phyloP scores from a whole-genome alignment of 2,797 vertebrate species.

The Leucoraja ocellata region DNA sequence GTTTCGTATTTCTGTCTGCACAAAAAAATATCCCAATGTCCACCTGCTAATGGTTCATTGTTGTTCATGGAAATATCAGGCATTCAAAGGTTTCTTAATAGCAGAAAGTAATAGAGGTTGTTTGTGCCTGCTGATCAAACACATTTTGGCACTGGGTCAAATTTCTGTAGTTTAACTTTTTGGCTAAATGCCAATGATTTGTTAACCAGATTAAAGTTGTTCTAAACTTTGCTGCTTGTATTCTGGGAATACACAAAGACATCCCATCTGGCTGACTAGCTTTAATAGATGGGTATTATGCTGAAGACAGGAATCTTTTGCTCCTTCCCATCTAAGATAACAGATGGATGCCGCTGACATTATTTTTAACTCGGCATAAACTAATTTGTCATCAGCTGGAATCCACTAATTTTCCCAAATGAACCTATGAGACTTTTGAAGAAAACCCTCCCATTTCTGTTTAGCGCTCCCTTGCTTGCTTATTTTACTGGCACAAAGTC shows the following conservation, averaged over 20 bases:
- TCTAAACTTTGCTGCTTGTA: slow-evolving; percentile 14
- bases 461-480: background rate
- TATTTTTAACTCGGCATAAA: background rate
- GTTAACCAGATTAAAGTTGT: slow-evolving; percentile 3
- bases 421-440: background rate
- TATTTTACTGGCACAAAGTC: background rate
- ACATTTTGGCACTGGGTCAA: slow-evolving; percentile 14
- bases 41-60: background rate
- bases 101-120: background rate
- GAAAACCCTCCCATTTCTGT: background rate
- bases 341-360: background rate
- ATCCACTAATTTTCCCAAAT: background rate
- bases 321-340: background rate
- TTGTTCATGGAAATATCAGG: background rate
- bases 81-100: background rate
- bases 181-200: background rate
- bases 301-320: background rate
- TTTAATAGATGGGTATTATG: background rate
- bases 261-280: background rate
- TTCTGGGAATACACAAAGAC: background rate
- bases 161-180: background rate
- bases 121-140: background rate
- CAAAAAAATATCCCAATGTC: background rate
- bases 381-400: slow-evolving; percentile 14
- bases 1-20: background rate